Base-by-base conservation (phyloP, 2,113 vertebrate species). In the human (Homo sapiens) region DNA sequence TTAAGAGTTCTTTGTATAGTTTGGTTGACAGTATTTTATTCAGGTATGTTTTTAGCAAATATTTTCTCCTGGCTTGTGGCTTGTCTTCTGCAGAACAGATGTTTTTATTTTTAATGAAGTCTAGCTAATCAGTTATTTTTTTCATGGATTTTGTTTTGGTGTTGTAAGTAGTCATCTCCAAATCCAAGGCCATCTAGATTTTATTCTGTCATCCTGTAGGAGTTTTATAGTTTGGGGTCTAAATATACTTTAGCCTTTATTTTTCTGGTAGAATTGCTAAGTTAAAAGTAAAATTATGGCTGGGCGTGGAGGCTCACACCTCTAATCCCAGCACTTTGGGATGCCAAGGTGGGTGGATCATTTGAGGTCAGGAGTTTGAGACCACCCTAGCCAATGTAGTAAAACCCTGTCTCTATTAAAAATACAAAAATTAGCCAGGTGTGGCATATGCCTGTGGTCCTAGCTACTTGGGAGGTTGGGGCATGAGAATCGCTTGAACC, bases 211-310 rank as follows among this genome's bases (percentile, higher is more conserved):
- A n/a, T 38, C 17, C n/a, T 95, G 38, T 27, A 40, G 23, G 40
- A 73, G 27, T 82, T 94, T 76, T 93, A 48, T 40, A 90, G 30
- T 95, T 93, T n/a, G 43, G 22, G 64, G 12, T 87, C 40, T 9
- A 20, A 78, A 35, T 86, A 72, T 43, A 68, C n/a, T 70, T 43
- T 80, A 72, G 11, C 68, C 50, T 87, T 91, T 83, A 90, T 72
- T 75, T 75, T 96, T 97, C 75, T 83, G 48, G 16, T 94, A 89
- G 43, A 91, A 72, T 90, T 73, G n/a, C 48, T 32, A 6, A 87
- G 84, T 90, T 88, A 96, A 97, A 88, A 92, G 70, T 89, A 75
- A 89, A 96, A 68, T 73, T 52, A 16, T 57, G 27, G 61, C 61
- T 32, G 61, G 61, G 12, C 0, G 4, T 2, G 12, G 30, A 30